Conservation (phyloP, 2,797 vertebrate genomes). For the Cercopithecus mitis region DNA sequence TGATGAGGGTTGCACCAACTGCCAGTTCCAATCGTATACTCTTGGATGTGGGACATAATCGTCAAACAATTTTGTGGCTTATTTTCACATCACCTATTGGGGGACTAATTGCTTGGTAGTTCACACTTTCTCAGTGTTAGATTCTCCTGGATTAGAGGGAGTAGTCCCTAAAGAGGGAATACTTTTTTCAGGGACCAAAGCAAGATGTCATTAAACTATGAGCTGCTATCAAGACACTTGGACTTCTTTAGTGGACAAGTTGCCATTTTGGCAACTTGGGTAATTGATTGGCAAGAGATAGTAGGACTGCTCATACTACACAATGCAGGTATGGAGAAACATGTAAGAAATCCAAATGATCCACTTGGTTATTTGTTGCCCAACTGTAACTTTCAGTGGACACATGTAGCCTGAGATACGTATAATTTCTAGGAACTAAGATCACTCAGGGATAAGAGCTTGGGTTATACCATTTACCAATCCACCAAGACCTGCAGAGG, state of each 20-base stretch:
- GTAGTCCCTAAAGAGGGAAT: neutral
- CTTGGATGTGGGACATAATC: neutral
- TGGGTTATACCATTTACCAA: neutral
- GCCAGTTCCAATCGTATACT: neutral
- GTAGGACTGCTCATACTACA: neutral
- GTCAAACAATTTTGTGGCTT: neutral
- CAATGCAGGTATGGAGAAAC: neutral
- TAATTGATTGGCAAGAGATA: neutral
- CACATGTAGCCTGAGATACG: neutral
- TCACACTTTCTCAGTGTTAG: neutral
- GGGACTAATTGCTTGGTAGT: neutral
- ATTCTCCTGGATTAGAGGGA: neutral
- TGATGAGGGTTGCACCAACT: neutral
- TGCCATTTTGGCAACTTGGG: neutral
- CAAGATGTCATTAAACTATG: neutral
- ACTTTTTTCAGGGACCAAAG: neutral
- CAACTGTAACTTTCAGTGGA: neutral
- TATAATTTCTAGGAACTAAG: neutral
- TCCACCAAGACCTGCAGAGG: neutral
- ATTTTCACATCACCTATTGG: neutral
- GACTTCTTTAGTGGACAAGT: neutral
- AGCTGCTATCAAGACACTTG: neutral
- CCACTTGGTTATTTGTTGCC: neutral
- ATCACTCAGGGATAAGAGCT: neutral
- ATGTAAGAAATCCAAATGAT: neutral